Conservation (phyloP, 2,888 invertebrate genomes). For the Strigamia transsilvanica region DNA sequence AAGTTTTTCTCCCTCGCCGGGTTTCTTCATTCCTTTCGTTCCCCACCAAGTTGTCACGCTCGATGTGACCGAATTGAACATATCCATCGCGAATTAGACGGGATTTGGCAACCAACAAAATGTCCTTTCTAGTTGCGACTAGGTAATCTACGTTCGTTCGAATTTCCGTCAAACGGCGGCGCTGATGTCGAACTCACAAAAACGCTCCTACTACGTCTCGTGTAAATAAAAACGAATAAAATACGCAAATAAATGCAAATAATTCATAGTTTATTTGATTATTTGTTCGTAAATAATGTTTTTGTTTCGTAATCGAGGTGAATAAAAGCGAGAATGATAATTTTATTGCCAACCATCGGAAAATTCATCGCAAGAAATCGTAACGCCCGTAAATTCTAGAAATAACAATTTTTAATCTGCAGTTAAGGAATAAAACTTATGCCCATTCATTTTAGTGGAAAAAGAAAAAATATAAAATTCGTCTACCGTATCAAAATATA, state of each 20-base stretch:
- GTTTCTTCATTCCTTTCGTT: slow-evolving; percentile 44
- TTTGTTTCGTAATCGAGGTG: too few relatives aligned
- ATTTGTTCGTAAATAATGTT: too few relatives aligned
- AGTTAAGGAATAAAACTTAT: slow-evolving; percentile 9
- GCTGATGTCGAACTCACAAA: background rate
- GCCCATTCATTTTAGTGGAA: background rate
- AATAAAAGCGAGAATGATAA: slow-evolving; percentile 4
- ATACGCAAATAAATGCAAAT: too few relatives aligned
- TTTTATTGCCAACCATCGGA: slow-evolving; percentile 40
- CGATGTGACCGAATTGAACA: slow-evolving; percentile 55
- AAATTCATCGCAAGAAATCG: background rate
- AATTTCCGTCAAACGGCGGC: background rate
- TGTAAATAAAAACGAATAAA: too few relatives aligned
- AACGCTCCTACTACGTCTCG: too few relatives aligned
- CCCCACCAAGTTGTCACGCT: slow-evolving; percentile 56
- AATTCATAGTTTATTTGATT: too few relatives aligned
- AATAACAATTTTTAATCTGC: slow-evolving; percentile 24
- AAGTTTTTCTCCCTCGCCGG: background rate
- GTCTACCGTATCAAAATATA: slow-evolving; percentile 18
- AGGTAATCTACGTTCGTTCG: background rate
- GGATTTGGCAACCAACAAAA: background rate
- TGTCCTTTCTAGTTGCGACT: background rate
- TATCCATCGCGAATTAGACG: slow-evolving; percentile 54
- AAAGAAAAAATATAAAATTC: background rate
- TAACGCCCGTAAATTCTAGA: slow-evolving; percentile 28